Conservation (phyloP, 2,113 vertebrate species). For the Gasterosteus nipponicus region DNA sequence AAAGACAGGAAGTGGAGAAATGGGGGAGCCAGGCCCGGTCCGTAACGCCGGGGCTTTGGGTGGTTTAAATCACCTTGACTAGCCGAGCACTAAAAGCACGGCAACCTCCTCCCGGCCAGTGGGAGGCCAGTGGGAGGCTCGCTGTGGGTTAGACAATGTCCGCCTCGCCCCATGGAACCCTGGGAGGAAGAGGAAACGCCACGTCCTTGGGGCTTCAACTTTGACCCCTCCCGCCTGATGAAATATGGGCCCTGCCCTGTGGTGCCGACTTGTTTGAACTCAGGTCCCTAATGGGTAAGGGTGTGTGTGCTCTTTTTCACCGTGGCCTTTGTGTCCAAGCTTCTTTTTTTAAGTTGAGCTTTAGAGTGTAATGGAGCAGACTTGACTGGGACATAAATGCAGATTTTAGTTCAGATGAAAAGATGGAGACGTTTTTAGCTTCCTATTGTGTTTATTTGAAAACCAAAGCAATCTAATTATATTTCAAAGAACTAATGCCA, state of each 20-base stretch:
- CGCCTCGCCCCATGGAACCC: constrained; percentile 57
- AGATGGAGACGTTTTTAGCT: constrained; percentile 11
- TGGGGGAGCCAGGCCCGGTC: constrained; percentile 44
- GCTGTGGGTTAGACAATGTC: constrained; percentile 68
- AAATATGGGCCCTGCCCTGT: constrained; percentile 67
- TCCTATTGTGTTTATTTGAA: neutral
- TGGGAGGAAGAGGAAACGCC: constrained; percentile 70
- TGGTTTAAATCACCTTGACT: constrained; percentile 79
- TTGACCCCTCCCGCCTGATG: constrained; percentile 67
- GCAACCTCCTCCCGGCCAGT: constrained; percentile 49
- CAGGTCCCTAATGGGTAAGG: constrained; percentile 52
- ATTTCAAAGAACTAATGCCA: constrained; percentile 9
- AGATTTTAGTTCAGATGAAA: constrained; percentile 15
- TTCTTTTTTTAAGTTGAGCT: neutral
- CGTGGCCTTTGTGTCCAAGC: constrained; percentile 25
- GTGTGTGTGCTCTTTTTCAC: constrained; percentile 36
- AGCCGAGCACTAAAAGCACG: constrained; percentile 53
- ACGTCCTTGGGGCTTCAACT: constrained; percentile 74
- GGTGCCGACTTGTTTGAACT: constrained; percentile 73
- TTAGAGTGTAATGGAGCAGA: neutral
- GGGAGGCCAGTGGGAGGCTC: constrained; percentile 22
- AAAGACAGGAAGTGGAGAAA: constrained; percentile 69
- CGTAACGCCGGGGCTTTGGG: constrained; percentile 52
- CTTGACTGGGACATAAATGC: constrained; percentile 4
- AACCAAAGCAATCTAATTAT: constrained; percentile 8